These are phyloP conservation scores for Erpobdella octoculata DNA, from an alignment of 2,888 invertebrate species.

Conservation along the genomic window DNA sequence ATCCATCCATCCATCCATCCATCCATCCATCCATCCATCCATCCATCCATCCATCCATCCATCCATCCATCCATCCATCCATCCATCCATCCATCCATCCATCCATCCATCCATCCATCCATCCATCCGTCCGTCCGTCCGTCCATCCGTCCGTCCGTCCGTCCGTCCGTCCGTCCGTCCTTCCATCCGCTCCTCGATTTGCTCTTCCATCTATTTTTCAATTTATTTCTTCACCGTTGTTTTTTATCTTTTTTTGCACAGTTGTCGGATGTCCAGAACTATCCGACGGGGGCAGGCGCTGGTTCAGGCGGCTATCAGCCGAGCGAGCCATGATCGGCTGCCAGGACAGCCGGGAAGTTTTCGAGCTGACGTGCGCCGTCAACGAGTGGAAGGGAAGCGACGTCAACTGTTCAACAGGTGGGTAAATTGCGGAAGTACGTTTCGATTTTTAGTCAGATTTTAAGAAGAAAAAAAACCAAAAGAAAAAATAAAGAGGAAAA, in stretches of 20 bases:
- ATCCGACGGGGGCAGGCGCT: not conserved
- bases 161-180: not conserved
- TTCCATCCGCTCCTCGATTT: not conserved
- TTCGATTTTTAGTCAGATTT: not conserved
- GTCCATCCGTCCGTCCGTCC: not conserved
- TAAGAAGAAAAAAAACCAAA: not conserved
- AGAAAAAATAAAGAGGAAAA: not conserved
- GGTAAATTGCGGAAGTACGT: not conserved
- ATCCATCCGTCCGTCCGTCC: not conserved
- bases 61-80: conserved; percentile 6
- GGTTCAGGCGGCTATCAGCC: not conserved
- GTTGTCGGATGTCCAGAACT: not conserved
- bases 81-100: not conserved
- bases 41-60: not conserved
- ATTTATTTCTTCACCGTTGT: too few relatives aligned
- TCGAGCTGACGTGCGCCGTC: not conserved
- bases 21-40: not conserved
- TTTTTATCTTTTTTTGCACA: too few relatives aligned
- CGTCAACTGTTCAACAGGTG: conserved; percentile 12
- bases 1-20: not conserved
- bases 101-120: conserved; percentile 8
- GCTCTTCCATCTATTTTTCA: not conserved
- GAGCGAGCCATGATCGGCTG: not conserved
- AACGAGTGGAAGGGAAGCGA: conserved; percentile 16
- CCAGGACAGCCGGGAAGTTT: not conserved